These are phyloP conservation scores for Tetrao urogallus DNA, from an alignment of 2,113 vertebrate genomes.

Conservation along the genomic window DNA sequence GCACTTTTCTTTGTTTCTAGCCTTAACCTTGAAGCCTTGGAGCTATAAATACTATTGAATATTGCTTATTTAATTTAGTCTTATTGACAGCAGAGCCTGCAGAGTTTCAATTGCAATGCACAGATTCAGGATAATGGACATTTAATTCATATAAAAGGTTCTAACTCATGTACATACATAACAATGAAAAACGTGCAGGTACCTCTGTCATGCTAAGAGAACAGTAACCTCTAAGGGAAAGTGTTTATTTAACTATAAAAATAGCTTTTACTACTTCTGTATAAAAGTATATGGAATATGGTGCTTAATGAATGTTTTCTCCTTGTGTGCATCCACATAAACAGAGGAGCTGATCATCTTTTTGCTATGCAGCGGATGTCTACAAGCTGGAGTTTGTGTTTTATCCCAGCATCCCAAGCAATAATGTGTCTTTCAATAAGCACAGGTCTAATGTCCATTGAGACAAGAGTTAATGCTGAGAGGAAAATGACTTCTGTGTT, in stretches of 20 bases:
- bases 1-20: not conserved
- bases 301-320: conserved; percentile 38
- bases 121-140: conserved; percentile 16
- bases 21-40: not conserved
- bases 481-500: conserved; percentile 53
- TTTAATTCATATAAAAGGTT: conserved; percentile 40
- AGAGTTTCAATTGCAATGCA: not conserved
- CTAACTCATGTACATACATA: not conserved
- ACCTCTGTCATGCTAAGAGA: conserved; percentile 21
- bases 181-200: not conserved
- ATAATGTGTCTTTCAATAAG: conserved; percentile 59
- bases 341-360: conserved; percentile 32
- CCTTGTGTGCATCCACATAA: not conserved
- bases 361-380: conserved; percentile 42
- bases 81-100: not conserved
- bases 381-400: conserved; percentile 63
- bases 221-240: conserved; percentile 8
- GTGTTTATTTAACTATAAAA: conserved; percentile 22
- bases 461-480: conserved; percentile 41
- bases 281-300: not conserved
- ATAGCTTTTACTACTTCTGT: not conserved
- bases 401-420: conserved; percentile 60
- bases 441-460: conserved; percentile 30
- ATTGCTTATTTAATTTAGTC: not conserved
- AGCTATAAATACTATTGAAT: not conserved